phyloP scores from a whole-genome alignment of 2,888 invertebrate genomes.

The Leptinotarsa tumamoca region DNA sequence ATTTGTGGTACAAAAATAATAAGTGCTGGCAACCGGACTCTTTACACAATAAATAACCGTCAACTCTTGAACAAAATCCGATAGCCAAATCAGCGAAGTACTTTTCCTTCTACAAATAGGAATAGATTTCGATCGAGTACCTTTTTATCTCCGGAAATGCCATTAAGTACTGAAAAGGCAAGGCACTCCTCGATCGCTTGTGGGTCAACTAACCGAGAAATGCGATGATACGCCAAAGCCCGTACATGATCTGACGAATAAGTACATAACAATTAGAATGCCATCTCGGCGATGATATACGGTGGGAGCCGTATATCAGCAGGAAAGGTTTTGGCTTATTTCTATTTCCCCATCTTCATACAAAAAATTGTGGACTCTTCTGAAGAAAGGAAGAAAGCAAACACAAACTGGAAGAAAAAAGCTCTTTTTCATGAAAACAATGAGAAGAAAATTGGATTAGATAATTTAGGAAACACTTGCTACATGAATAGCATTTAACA shows the following conservation, averaged over 20 bases:
- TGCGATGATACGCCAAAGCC: not conserved
- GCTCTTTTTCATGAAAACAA: too few relatives aligned
- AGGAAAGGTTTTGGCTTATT: not conserved
- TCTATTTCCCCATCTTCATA: too few relatives aligned
- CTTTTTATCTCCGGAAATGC: conserved; percentile 16
- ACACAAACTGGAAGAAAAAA: too few relatives aligned
- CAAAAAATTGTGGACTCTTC: too few relatives aligned
- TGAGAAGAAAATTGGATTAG: too few relatives aligned
- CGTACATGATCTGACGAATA: conserved; percentile 6
- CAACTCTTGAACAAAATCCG: not conserved
- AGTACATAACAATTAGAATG: not conserved
- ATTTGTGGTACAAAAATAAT: too few relatives aligned
- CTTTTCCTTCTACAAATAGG: conserved; percentile 10
- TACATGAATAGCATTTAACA: too few relatives aligned
- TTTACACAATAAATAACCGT: too few relatives aligned
- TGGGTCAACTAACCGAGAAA: conserved; percentile 17
- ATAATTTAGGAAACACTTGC: too few relatives aligned
- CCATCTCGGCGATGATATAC: not conserved
- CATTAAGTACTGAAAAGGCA: conserved; percentile 10
- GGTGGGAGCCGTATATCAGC: not conserved
- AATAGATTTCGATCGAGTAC: conserved; percentile 3
- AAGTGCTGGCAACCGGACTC: too few relatives aligned
- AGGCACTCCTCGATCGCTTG: conserved; percentile 14
- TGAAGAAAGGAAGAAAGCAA: too few relatives aligned
- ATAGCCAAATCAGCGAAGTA: conserved; percentile 1